Base-by-base conservation (phyloP, 2,888 invertebrate species). In the Chrysolina haemoptera region DNA sequence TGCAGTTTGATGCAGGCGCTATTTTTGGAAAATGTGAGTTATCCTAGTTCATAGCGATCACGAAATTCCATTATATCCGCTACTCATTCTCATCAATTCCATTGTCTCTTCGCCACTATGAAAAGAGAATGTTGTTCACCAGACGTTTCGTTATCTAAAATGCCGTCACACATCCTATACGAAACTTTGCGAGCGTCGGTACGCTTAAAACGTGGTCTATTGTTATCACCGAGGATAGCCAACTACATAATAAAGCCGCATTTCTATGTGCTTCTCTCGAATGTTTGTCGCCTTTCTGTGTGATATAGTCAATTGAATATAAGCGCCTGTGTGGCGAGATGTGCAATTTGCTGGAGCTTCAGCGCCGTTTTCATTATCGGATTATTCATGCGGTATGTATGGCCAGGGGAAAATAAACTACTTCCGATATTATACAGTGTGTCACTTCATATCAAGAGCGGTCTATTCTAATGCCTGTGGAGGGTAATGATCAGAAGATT, bases 261-360 rank as follows among this genome's bases (percentile, higher is more conserved):
- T 62, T 20, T 59, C 59, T 68, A 55, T 68, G 41, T 12, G 18
- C 20, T 18, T 50, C 40, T 59, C 68, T 46, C 40, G 53, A 43
- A 55, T 16, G 40, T 50, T n/a, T 63, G 50, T 35, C 40, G 40
- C n/a, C 12, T 18, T 35, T 50, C 69, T 63, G 50, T 40, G 63
- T 20, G 16, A 11, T 63, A 70, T 59, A 59, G 35, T 59, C 27
- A 59, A 59, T 35, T 59, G 59, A 27, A 59, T 59, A 27, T 35
- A 27, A 16, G 27, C 27, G 59, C 22, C 22, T 22, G 59, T 59
- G 27, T 59, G 59, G 27, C 35, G 35, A 59, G 27, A 59, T 53
- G 53, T 20, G 53, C 53, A 53, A 53, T 53, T 53, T 53, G 53
- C 18, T 20, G 20, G 20, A 53, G 12, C 53, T 53, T 22, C 11